Evolutionary conservation across 2,113 vertebrate genomes (phyloP).

Genomic region (Gambusia holbrooki): DNA sequence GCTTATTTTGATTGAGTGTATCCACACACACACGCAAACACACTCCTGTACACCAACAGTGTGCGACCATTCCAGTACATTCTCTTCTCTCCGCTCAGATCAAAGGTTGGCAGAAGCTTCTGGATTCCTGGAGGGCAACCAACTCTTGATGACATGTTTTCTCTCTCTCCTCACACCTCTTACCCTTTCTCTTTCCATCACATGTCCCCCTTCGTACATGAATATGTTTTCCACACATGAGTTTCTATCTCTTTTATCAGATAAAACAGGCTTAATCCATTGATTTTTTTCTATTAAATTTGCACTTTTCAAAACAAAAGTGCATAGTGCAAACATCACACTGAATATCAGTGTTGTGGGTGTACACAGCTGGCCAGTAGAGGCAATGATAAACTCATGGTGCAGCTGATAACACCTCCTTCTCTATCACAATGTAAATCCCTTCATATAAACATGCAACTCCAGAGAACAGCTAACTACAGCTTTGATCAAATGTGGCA

Average conservation of each 20-base stretch:
- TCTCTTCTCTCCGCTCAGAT: constrained; percentile 50
- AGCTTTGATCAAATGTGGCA: constrained; percentile 40
- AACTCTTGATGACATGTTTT: not conserved
- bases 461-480: constrained; percentile 25
- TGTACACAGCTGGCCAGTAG: not conserved
- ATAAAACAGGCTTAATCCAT: not conserved
- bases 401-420: constrained; percentile 38
- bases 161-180: not conserved
- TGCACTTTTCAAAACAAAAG: not conserved
- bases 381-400: constrained; percentile 23
- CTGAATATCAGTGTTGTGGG: not conserved
- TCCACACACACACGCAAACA: constrained; percentile 25
- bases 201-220: not conserved
- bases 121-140: constrained; percentile 38
- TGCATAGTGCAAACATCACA: constrained; percentile 17
- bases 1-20: constrained; percentile 16
- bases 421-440: constrained; percentile 21
- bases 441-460: constrained; percentile 4
- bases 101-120: constrained; percentile 30
- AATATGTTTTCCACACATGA: not conserved
- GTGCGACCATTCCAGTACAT: constrained; percentile 32
- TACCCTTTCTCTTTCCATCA: not conserved
- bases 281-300: not conserved
- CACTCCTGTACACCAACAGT: constrained; percentile 18
- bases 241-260: not conserved